Evolutionary conservation across 2,888 invertebrate genomes (phyloP), one percentile per base, ranked within the genome.

Genomic region (Meganola albula): DNA sequence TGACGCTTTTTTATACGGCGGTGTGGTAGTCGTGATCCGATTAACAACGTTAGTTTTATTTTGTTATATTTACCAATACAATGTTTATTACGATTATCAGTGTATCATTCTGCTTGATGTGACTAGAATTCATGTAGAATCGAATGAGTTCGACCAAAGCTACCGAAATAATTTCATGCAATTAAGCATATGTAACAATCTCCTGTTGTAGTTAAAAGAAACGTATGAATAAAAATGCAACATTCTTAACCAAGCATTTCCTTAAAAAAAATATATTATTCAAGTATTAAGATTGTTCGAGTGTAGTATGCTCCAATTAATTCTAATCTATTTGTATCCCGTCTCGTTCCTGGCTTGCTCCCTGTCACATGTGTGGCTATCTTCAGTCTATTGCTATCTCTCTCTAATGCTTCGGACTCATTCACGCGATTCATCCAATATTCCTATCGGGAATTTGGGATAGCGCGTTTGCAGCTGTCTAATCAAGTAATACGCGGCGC

Each of bases 21-120:
- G 85, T 84, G 84, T 73, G 70, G 80, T 70, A 72, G 74, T 84
- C 73, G 75, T 82, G 84, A 85, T 85, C 84, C 84, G 82, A 82
- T 84, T 85, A 85, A 83, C 83, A 84, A 83, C 78, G 85, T 85
- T 64, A 71, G 84, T 82, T 77, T 75, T 68, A 69, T 71, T 72
- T 65, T 63, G 51, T 53, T 53, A 53, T 56, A 50, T 40, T 35
- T 49, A 52, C 51, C 51, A 56, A 53, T 52, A 53, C 40, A 44
- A 48, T 37, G 30, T 37, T 47, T 38, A 40, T 35, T 44, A 42
- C 34, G 32, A 34, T 47, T 48, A 39, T 20, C 27, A 44, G 53
- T 56, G 54, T 46, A 49, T 49, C 46, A 53, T 72, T 65, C 59
- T 50, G 60, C 72, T 77, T 73, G 69, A 72, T 72, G 69, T 71